Evolutionary conservation across 2,888 invertebrate species (phyloP).

Genomic region (Drosophila greeni): DNA sequence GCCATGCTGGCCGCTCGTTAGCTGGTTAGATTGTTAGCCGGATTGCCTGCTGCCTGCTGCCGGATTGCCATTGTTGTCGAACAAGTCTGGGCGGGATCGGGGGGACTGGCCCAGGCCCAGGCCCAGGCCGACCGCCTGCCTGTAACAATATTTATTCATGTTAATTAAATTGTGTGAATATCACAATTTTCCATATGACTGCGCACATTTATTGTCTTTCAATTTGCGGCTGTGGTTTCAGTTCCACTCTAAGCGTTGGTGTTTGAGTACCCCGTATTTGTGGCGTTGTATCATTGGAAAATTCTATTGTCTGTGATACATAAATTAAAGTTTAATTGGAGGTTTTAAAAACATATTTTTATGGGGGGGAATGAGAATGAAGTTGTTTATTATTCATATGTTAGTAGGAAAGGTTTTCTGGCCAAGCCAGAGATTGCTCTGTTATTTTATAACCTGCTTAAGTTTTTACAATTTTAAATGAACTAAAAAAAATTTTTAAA

Average conservation of each 20-base stretch:
- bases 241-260: slow-evolving; percentile 25
- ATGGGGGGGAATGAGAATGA: background rate
- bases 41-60: slow-evolving; percentile 32
- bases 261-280: slow-evolving; percentile 23
- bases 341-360: background rate
- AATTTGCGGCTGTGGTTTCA: slow-evolving; percentile 68
- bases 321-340: background rate
- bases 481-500: background rate
- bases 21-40: slow-evolving; percentile 58
- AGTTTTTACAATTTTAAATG: no score
- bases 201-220: slow-evolving; percentile 77
- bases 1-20: slow-evolving; percentile 71
- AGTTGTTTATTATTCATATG: background rate
- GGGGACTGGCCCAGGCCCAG: no score
- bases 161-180: slow-evolving; percentile 79
- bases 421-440: background rate
- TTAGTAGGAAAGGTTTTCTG: background rate
- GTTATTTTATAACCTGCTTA: background rate
- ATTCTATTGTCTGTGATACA: no score
- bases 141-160: slow-evolving; percentile 78
- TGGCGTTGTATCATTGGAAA: background rate
- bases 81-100: slow-evolving; percentile 26
- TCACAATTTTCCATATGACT: slow-evolving; percentile 78
- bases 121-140: slow-evolving; percentile 54
- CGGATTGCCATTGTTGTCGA: slow-evolving; percentile 20